Percentiles rank a stretch among this genome's conserved stretches.
Conservation (phyloP, 2,113 vertebrate species). For the Odocoileus hemionus region DNA sequence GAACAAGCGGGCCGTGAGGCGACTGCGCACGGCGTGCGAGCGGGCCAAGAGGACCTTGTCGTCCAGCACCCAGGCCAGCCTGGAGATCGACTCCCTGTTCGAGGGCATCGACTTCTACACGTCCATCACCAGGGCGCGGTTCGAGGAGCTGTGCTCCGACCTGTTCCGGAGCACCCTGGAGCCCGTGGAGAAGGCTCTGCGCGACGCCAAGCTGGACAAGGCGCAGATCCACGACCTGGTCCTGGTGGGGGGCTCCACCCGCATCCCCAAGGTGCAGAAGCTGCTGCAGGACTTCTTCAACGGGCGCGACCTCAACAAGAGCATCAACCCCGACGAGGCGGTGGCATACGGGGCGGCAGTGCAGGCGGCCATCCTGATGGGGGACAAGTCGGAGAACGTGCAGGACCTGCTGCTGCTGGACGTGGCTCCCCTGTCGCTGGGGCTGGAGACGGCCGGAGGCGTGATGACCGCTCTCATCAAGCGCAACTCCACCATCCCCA, state of each 20-base stretch:
- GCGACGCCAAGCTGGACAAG: slow-evolving; percentile 92
- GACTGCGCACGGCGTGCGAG: slow-evolving; percentile 90
- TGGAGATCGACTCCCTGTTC: slow-evolving; percentile 91
- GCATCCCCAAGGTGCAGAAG: slow-evolving; percentile 93
- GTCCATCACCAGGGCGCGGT: slow-evolving; percentile 91
- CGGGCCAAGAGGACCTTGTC: slow-evolving; percentile 91
- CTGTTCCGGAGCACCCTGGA: slow-evolving; percentile 90
- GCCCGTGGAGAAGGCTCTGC: slow-evolving; percentile 89
- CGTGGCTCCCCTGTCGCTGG: slow-evolving; percentile 90
- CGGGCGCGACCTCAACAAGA: slow-evolving; percentile 92
- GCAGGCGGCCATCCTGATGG: slow-evolving; percentile 91
- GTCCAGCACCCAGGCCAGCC: slow-evolving; percentile 92
- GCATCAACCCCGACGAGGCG: slow-evolving; percentile 92
- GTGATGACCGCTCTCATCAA: slow-evolving; percentile 95
- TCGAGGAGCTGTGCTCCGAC: slow-evolving; percentile 92
- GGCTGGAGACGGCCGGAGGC: slow-evolving; percentile 92
- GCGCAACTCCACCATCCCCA: slow-evolving; percentile 93
- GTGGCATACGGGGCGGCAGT: slow-evolving; percentile 93
- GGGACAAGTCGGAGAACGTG: slow-evolving; percentile 93
- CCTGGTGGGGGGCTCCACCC: slow-evolving; percentile 91
- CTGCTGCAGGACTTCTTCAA: slow-evolving; percentile 92
- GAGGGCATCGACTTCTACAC: slow-evolving; percentile 92
- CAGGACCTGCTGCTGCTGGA: slow-evolving; percentile 91
- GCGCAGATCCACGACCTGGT: slow-evolving; percentile 90
- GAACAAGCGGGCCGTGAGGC: slow-evolving; percentile 90